These are phyloP conservation scores for Equus quagga DNA, from an alignment of 2,113 vertebrate genomes.

Conservation along the genomic window DNA sequence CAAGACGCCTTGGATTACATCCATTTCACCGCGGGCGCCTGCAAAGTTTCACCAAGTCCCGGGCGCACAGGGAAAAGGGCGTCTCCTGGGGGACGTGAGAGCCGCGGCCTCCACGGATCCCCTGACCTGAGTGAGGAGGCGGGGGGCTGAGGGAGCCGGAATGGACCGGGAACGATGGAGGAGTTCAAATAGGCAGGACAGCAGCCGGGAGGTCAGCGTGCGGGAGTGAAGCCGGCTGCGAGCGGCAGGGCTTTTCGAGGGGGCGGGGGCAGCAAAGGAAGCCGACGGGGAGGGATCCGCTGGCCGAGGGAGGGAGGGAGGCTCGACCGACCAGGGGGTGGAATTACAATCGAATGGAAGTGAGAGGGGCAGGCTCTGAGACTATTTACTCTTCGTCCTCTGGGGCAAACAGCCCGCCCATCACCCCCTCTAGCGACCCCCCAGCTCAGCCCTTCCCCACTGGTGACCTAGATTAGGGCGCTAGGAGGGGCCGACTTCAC, in stretches of 20 bases:
- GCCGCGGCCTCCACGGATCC: neutral
- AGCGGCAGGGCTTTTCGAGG: neutral
- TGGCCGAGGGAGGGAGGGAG: conserved; percentile 45
- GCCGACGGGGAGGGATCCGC: conserved; percentile 28
- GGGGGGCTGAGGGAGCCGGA: neutral
- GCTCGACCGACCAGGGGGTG: conserved; percentile 40
- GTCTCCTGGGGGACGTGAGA: conserved; percentile 13
- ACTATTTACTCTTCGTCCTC: neutral
- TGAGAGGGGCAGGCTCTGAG: conserved; percentile 45
- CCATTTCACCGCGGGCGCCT: conserved; percentile 85
- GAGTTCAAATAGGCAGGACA: neutral
- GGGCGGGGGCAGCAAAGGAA: conserved; percentile 2
- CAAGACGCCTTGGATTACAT: conserved; percentile 77
- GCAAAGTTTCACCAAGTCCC: conserved; percentile 82
- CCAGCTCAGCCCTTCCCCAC: neutral
- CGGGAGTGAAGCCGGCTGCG: conserved; percentile 22
- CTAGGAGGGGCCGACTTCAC: neutral
- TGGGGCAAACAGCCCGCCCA: neutral
- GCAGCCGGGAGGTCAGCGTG: conserved; percentile 42
- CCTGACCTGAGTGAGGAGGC: neutral
- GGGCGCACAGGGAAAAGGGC: conserved; percentile 53
- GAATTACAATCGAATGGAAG: conserved; percentile 57
- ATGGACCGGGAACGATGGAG: neutral
- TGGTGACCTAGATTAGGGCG: conserved; percentile 47
- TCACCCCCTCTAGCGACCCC: neutral